Evolutionary conservation across 2,113 vertebrate species (phyloP).

Genomic region (Cricetomys ansorgei): DNA sequence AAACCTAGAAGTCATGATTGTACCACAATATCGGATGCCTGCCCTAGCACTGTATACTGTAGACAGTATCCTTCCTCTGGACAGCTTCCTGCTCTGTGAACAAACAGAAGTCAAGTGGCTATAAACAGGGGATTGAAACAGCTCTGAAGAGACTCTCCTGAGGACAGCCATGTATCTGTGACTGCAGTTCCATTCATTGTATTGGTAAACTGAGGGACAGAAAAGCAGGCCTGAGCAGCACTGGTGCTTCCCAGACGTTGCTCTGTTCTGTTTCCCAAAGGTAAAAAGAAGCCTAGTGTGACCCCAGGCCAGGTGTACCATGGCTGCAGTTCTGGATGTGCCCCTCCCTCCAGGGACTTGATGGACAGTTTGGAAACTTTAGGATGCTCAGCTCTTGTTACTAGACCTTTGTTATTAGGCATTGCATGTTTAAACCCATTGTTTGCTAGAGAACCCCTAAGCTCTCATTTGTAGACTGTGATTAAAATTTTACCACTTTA

Average conservation of each 20-base stretch:
- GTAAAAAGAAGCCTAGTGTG: not conserved
- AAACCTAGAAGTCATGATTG: not conserved
- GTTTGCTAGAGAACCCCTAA: not conserved
- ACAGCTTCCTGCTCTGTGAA: no score
- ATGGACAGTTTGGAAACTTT: not conserved
- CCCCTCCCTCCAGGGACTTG: not conserved
- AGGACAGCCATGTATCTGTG: no score
- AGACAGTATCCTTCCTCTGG: not conserved
- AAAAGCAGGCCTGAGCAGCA: not conserved
- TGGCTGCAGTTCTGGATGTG: accelerated
- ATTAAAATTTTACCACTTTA: not conserved
- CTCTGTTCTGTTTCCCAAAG: not conserved
- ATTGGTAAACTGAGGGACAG: not conserved
- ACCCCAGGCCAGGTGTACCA: accelerated
- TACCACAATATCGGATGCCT: not conserved
- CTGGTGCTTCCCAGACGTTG: not conserved
- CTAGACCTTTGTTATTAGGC: not conserved
- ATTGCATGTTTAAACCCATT: not conserved
- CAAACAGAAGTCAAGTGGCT: no score
- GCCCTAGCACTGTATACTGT: not conserved
- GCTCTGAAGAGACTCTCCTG: not conserved
- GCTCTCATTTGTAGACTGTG: not conserved
- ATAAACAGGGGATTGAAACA: accelerated
- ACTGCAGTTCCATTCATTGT: accelerated
- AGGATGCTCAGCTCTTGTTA: not conserved